Conservation (phyloP, 2,888 invertebrate genomes). For the Andrena dorsata region DNA sequence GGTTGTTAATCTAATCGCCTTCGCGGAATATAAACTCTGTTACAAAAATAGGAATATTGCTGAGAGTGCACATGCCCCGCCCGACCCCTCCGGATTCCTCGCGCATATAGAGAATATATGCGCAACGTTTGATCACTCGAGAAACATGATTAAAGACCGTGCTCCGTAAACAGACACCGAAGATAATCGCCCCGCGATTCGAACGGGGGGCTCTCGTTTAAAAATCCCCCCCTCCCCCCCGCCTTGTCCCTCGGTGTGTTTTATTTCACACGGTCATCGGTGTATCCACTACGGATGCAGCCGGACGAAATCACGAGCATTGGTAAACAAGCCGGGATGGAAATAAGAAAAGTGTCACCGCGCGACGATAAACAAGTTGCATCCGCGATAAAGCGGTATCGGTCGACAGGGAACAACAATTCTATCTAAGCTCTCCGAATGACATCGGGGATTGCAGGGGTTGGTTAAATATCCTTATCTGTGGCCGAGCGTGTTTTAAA, state of each 20-base stretch:
- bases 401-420: not conserved
- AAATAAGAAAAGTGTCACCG: not conserved
- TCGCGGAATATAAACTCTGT: conserved; percentile 10
- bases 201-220: no score
- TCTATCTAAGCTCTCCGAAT: conserved; percentile 23
- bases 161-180: conserved; percentile 21
- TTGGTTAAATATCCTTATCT: conserved; percentile 44
- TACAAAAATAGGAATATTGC: conserved; percentile 17
- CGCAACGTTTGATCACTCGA: not conserved
- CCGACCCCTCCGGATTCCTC: not conserved
- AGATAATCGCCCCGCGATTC: conserved; percentile 7
- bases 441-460: not conserved
- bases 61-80: not conserved
- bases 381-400: no score
- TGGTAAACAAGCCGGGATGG: no score
- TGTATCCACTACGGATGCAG: no score
- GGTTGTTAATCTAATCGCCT: conserved; percentile 33
- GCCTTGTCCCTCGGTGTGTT: no score
- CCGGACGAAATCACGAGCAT: no score
- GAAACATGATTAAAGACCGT: conserved; percentile 17
- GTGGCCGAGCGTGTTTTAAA: not conserved
- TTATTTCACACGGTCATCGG: no score
- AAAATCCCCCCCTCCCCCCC: no score
- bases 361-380: no score
- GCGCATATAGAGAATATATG: no score